phyloP scores from a whole-genome alignment of 2,888 invertebrate genomes.

The Digitonthophagus gazella region DNA sequence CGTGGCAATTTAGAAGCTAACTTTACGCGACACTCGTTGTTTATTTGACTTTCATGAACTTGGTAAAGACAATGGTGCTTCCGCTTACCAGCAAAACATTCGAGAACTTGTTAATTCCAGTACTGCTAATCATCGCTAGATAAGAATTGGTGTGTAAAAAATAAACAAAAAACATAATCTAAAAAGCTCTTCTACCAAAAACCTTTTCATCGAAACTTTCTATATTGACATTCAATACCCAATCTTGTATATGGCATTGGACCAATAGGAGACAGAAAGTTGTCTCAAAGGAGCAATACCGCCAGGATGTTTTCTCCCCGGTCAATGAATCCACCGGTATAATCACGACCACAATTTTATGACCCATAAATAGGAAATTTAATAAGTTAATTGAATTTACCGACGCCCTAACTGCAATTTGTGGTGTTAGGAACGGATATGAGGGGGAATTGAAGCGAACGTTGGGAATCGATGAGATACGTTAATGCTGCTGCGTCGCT shows the following conservation, averaged over 20 bases:
- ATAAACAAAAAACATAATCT: too few relatives aligned
- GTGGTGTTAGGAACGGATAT: neutral
- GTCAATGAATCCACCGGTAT: neutral
- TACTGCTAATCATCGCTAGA: too few relatives aligned
- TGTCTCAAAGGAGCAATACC: neutral
- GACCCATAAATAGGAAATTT: constrained; percentile 13
- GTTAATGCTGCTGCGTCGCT: neutral
- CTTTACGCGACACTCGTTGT: neutral
- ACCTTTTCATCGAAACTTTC: neutral
- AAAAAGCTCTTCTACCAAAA: neutral
- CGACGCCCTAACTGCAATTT: constrained; percentile 4
- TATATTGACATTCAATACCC: neutral
- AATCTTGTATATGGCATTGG: neutral
- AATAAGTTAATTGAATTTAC: constrained; percentile 18
- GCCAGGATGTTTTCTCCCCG: neutral
- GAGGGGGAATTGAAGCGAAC: neutral
- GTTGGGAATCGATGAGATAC: neutral
- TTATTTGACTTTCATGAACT: neutral
- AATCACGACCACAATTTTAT: neutral
- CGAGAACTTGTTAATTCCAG: neutral
- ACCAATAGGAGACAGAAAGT: neutral
- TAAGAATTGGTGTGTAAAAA: too few relatives aligned
- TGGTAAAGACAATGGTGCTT: neutral
- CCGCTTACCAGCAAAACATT: neutral
- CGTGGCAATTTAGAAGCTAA: neutral